These are phyloP conservation scores for Erebia epiphron DNA, from an alignment of 2,888 invertebrate species.

Conservation along the genomic window DNA sequence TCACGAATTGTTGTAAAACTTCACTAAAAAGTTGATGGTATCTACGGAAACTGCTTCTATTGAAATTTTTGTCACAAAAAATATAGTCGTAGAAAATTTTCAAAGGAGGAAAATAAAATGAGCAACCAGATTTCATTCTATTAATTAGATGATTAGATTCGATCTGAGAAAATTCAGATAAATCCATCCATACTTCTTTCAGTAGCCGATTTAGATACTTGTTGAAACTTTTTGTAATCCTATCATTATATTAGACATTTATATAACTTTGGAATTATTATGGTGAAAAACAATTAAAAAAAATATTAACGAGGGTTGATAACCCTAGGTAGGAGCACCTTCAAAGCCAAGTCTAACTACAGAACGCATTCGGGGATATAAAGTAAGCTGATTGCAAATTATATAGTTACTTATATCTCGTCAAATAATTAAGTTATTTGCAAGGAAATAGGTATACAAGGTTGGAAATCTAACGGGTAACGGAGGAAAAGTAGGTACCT, in stretches of 20 bases:
- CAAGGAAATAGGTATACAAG: background rate
- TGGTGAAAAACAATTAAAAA: background rate
- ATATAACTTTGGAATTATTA: background rate
- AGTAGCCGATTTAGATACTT: background rate
- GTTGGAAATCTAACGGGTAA: too few species aligned
- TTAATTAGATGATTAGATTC: too few species aligned
- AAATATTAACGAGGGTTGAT: background rate
- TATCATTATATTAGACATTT: background rate
- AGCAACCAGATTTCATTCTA: too few species aligned
- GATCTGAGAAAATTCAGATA: too few species aligned
- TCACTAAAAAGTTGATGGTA: background rate
- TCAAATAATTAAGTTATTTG: conserved; percentile 16
- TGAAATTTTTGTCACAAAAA: background rate
- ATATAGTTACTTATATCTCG: conserved; percentile 25
- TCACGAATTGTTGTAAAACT: background rate
- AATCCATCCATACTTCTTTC: too few species aligned
- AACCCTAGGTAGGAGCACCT: conserved; percentile 12
- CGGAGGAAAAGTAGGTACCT: too few species aligned
- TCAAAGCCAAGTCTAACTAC: conserved; percentile 13
- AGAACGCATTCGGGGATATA: conserved; percentile 23
- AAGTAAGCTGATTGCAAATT: conserved; percentile 36
- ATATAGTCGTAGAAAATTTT: background rate
- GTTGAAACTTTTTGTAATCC: background rate
- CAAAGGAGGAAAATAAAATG: background rate
- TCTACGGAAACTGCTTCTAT: background rate